Conservation (phyloP, 2,888 invertebrate species). For the Idaea straminata region DNA sequence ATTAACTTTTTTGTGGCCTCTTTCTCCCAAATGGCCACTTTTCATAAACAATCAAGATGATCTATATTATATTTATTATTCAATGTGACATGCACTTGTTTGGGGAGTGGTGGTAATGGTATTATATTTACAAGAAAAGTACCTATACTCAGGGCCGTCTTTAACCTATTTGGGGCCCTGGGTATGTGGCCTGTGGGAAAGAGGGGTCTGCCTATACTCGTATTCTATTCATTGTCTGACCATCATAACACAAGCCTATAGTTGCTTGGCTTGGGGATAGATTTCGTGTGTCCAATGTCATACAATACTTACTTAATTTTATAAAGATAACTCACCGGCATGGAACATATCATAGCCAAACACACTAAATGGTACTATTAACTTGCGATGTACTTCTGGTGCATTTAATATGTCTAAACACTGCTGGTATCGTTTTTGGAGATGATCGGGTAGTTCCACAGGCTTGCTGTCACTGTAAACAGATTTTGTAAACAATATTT, state of each 20-base stretch:
- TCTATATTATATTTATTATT: too few species aligned
- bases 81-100: too few species aligned
- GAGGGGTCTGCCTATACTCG: not conserved
- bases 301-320: not conserved
- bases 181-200: too few species aligned
- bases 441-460: constrained; percentile 73
- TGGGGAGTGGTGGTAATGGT: not conserved
- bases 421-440: constrained; percentile 74
- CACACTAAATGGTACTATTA: constrained; percentile 84
- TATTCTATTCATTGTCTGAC: not conserved
- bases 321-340: constrained; percentile 75
- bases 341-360: constrained; percentile 87
- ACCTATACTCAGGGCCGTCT: not conserved
- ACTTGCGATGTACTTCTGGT: constrained; percentile 62
- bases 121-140: not conserved
- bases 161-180: too few species aligned
- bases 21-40: too few species aligned
- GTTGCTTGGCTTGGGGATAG: not conserved
- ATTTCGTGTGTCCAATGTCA: not conserved
- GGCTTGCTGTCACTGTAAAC: constrained; percentile 80
- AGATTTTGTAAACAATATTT: constrained; percentile 8
- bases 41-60: too few species aligned
- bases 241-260: not conserved
- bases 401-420: constrained; percentile 82
- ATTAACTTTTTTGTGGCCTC: too few species aligned